Evolutionary conservation across 1,140 invertebrate species (phyloP), one percentile per base, ranked within the genome.

Genomic region (Zaprionus capensis): DNA sequence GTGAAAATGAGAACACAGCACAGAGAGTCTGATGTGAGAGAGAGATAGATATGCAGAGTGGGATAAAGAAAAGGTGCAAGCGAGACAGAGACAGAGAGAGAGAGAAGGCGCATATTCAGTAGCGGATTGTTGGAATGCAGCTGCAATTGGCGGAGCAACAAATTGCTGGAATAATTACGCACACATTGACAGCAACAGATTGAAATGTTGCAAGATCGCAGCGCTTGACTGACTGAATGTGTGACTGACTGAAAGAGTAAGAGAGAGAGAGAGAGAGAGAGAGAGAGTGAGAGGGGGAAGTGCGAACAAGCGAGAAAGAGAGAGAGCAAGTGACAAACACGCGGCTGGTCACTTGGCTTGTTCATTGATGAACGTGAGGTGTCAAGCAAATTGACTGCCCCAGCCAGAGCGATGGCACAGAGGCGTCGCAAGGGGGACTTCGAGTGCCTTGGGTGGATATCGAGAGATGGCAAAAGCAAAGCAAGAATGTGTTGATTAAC

Each of bases 91-190:
- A 44, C 24, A n/a, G 31, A 55, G 9, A 44, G 31, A n/a, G 46
- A 59, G 22, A 7, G 31, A 34, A 41, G 20, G 2, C n/a, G 31
- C 15, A 41, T 15, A 9, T 9, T 12, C 26, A 36, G 64, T 12
- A 26, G 66, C 24, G 36, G 20, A 56, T 53, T 53, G 38, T 34
- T 65, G 81, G 85, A 91, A 92, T 92, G 81, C 86, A 73, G 73
- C 61, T 77, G 83, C 91, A 91, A 91, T 91, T 92, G 90, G 90
- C 91, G 64, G 76, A 76, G 75, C 90, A 84, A 91, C 91, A 92
- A 92, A 92, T 92, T 91, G 86, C 82, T 92, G 82, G 80, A 91
- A 92, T 92, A 92, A 91, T 92, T 92, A 92, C 83, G 83, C 81
- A 82, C 74, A 84, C 83, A 87, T 80, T 91, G 73, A 76, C 73